A percentile compares a stretch with the other conserved stretches of the same genome.
Conservation (phyloP, 2,888 invertebrate genomes). For the Aphodius sticticus region DNA sequence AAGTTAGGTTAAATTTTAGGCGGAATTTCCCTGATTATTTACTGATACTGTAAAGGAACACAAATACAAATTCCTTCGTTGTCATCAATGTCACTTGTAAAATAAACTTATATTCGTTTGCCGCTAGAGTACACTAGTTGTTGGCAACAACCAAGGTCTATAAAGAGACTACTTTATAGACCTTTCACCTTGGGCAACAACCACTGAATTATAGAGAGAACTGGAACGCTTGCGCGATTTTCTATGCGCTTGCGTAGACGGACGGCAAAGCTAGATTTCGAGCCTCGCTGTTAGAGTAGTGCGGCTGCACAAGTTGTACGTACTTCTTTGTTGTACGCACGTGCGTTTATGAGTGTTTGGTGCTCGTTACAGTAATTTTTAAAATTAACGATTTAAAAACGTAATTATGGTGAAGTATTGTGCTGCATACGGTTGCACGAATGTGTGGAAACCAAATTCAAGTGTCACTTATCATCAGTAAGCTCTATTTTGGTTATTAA, state of each 20-base stretch:
- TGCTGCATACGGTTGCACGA: background rate
- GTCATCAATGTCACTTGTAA: too few species aligned
- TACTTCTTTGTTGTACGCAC: background rate
- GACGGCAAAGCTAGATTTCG: background rate
- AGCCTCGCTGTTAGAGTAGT: conserved; percentile 13
- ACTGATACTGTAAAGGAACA: too few species aligned
- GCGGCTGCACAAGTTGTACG: background rate
- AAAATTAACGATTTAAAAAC: background rate
- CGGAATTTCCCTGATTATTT: too few species aligned
- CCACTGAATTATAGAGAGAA: conserved; percentile 4
- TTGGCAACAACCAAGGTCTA: too few species aligned
- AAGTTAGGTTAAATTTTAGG: too few species aligned
- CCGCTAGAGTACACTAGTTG: too few species aligned
- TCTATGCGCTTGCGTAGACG: too few species aligned
- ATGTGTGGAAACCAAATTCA: conserved; percentile 13
- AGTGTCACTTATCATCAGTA: background rate
- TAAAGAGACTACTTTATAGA: too few species aligned
- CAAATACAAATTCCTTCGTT: too few species aligned
- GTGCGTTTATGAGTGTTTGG: conserved; percentile 5
- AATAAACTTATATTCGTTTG: too few species aligned
- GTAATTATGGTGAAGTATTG: conserved; percentile 7
- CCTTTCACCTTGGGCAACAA: too few species aligned
- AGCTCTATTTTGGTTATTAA: background rate
- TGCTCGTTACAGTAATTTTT: conserved; percentile 5
- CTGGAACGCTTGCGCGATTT: background rate